Percentiles rank a stretch among this genome's conserved stretches.
Evolutionary conservation across 2,797 vertebrate species (phyloP).

Genomic region (Ispidina picta): DNA sequence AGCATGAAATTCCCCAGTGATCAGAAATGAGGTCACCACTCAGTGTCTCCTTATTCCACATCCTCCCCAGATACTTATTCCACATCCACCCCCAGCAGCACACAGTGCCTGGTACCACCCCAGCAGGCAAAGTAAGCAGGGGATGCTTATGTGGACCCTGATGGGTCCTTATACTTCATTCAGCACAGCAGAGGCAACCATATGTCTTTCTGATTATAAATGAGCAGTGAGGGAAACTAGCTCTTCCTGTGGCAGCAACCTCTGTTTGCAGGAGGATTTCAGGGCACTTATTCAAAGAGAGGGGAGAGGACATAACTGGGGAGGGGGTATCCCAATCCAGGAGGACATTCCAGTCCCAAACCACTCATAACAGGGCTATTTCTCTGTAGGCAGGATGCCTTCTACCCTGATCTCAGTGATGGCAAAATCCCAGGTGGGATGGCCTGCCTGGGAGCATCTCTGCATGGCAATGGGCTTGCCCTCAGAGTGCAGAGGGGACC

Average conservation of each 20-base stretch:
- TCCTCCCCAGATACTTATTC: neutral
- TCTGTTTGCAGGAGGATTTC: neutral
- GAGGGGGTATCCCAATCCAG: too few species aligned
- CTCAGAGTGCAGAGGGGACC: neutral
- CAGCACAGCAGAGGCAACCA: rapidly evolving
- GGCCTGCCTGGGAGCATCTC: neutral
- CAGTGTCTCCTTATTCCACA: neutral
- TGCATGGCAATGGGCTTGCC: rapidly evolving
- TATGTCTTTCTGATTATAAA: neutral
- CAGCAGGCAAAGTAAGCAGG: neutral
- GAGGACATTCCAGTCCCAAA: neutral
- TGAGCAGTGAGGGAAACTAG: neutral
- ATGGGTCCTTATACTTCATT: neutral
- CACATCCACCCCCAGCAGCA: neutral
- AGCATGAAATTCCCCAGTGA: slow-evolving; percentile 34
- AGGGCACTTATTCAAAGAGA: neutral
- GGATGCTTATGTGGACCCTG: neutral
- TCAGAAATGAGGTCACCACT: neutral
- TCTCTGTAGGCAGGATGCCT: neutral
- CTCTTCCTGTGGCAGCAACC: neutral
- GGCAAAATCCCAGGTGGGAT: rapidly evolving
- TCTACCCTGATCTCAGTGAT: rapidly evolving
- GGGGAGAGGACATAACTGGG: too few species aligned
- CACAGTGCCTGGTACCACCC: neutral
- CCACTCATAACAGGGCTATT: neutral